Evolutionary conservation across 2,797 vertebrate species (phyloP).

Genomic region (Sparus aurata): DNA sequence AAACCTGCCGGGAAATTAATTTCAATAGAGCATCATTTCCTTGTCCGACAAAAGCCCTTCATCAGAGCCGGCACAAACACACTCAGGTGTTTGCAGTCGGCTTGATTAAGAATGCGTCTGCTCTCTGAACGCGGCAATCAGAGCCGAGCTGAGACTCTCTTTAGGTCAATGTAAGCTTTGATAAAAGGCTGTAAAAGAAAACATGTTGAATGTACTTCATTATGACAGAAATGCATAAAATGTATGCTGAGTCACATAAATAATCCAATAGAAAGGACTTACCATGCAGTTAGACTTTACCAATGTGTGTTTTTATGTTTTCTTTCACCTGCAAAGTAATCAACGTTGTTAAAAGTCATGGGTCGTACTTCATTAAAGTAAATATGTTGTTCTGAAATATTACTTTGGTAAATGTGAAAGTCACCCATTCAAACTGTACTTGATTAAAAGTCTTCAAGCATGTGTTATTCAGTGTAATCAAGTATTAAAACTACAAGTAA

Average conservation of each 20-base stretch:
- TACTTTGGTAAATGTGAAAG: too few relatives aligned
- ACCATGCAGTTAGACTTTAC: not conserved
- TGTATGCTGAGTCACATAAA: not conserved
- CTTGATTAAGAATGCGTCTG: slow-evolving; percentile 6
- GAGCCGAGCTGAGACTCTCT: not conserved
- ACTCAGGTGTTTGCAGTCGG: not conserved
- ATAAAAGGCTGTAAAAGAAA: too few relatives aligned
- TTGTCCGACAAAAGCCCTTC: not conserved
- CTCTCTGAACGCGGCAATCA: slow-evolving; percentile 14
- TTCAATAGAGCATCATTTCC: not conserved
- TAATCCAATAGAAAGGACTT: not conserved
- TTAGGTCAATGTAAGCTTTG: not conserved
- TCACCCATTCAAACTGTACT: too few relatives aligned
- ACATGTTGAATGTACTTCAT: not conserved
- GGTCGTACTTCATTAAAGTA: too few relatives aligned
- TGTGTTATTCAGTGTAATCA: too few relatives aligned
- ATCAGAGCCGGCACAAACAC: not conserved
- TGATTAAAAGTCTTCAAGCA: too few relatives aligned
- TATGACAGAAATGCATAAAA: not conserved
- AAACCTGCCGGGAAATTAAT: not conserved
- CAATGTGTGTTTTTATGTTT: not conserved
- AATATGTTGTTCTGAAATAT: too few relatives aligned
- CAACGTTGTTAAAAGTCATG: too few relatives aligned
- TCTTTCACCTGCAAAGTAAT: too few relatives aligned
- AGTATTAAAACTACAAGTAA: too few relatives aligned